phyloP scores from a whole-genome alignment of 2,797 vertebrate species.

The Phoebastria nigripes region DNA sequence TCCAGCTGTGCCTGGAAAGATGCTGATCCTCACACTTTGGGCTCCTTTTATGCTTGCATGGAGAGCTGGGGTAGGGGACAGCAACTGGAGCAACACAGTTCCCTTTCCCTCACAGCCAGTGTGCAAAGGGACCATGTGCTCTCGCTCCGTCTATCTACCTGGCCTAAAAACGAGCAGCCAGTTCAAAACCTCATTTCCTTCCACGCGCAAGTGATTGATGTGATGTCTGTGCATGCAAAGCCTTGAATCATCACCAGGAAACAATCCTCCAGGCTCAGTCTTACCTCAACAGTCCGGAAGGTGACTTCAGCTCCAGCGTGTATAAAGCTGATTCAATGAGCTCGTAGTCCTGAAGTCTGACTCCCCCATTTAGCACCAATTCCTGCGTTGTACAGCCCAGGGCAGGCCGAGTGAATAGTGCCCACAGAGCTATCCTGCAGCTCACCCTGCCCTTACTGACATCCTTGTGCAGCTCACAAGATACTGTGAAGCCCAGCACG shows the following conservation, averaged over 20 bases:
- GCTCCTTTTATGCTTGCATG: fast-evolving
- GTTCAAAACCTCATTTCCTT: not conserved
- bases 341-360: not conserved
- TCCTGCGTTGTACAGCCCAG: fast-evolving
- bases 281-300: fast-evolving
- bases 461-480: not conserved
- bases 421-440: not conserved
- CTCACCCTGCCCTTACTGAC: not conserved
- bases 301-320: not conserved
- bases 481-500: fast-evolving
- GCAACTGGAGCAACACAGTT: not conserved
- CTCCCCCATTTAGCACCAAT: fast-evolving
- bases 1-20: not conserved
- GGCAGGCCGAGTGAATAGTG: not conserved
- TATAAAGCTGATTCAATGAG: fast-evolving
- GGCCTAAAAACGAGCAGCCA: not conserved
- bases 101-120: not conserved
- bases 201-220: fast-evolving
- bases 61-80: not conserved
- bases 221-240: not conserved
- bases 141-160: not conserved
- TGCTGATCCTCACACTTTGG: fast-evolving
- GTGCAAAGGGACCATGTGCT: not conserved
- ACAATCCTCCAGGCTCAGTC: not conserved
- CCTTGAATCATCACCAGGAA: not conserved